A percentile compares a stretch with the other conserved stretches of the same genome.
phyloP scores from a whole-genome alignment of 2,888 invertebrate species.

The Osedax fenrisi region DNA sequence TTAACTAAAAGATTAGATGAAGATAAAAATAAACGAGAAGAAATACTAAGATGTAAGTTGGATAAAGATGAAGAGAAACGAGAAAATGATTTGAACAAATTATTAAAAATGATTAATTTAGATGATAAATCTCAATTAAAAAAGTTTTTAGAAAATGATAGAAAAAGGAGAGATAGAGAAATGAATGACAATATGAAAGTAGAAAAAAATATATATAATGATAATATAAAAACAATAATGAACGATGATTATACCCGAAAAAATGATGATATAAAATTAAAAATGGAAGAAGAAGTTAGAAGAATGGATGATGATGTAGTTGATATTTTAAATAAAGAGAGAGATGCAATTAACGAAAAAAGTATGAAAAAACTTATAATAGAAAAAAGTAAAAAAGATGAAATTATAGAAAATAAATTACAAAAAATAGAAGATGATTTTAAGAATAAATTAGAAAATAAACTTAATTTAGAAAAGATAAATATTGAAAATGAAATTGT shows the following conservation, averaged over 20 bases:
- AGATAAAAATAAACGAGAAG: not conserved
- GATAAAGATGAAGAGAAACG: not conserved
- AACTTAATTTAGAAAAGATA: not conserved
- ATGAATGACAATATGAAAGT: not conserved
- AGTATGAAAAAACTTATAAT: not conserved
- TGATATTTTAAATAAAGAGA: not conserved
- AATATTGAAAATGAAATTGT: not conserved
- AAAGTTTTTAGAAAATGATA: not conserved
- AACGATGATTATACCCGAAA: not conserved
- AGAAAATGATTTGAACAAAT: not conserved
- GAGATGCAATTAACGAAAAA: not conserved
- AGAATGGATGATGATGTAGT: not conserved
- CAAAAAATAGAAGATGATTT: not conserved
- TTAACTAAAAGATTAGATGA: not conserved
- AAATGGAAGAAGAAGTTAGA: not conserved
- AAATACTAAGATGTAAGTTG: not conserved
- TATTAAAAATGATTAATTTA: not conserved
- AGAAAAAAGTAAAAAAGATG: not conserved
- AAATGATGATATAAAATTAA: not conserved
- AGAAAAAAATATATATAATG: not conserved
- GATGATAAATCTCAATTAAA: not conserved
- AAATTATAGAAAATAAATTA: not conserved
- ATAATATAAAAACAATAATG: not conserved
- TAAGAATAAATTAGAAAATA: not conserved
- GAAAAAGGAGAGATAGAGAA: not conserved